Conservation (phyloP, 2,113 vertebrate species). For the Rousettus leschenaultii region DNA sequence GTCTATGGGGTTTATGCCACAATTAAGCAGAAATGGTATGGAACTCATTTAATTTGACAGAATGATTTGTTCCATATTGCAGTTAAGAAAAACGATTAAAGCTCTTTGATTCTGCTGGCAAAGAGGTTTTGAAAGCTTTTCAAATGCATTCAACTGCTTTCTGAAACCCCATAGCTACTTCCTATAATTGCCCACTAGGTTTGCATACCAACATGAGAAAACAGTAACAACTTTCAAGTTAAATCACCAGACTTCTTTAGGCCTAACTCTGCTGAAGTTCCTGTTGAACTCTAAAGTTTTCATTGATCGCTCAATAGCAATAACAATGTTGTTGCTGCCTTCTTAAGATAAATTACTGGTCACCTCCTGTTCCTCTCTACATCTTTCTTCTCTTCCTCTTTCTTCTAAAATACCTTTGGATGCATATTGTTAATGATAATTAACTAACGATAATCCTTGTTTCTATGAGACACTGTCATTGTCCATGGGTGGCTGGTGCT, state of each 20-base stretch:
- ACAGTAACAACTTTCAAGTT: not conserved
- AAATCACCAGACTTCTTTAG: not conserved
- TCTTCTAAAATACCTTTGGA: not conserved
- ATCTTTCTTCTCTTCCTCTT: not conserved
- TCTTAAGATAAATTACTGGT: not conserved
- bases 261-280: not conserved
- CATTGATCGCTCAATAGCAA: not conserved
- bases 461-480: not conserved
- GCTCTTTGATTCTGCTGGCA: not conserved
- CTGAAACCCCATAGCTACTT: conserved; percentile 1
- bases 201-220: conserved; percentile 19
- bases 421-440: not conserved
- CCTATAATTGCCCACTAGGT: not conserved
- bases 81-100: conserved; percentile 33
- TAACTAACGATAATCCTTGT: not conserved
- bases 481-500: not conserved
- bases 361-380: not conserved
- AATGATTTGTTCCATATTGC: conserved; percentile 7
- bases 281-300: not conserved
- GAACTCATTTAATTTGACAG: not conserved
- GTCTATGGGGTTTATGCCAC: not conserved
- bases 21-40: not conserved
- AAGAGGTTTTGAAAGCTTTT: conserved; percentile 51
- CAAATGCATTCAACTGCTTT: conserved; percentile 46
- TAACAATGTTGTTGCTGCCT: not conserved